Evolutionary conservation across 1,140 invertebrate genomes (phyloP), one percentile per base, ranked within the genome.

Genomic region (Spodoptera litura): DNA sequence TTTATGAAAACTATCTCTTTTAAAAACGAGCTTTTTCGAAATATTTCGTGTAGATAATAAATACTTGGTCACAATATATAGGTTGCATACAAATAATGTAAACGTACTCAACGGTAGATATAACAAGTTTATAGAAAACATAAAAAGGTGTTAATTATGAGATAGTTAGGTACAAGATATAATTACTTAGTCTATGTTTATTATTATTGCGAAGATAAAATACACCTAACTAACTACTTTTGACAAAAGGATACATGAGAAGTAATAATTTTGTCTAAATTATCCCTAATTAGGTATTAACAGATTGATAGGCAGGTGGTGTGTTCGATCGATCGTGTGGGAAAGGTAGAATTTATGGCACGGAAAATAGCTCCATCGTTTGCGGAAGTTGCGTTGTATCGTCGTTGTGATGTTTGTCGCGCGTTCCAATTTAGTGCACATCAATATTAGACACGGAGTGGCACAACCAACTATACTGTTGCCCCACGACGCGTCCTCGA

Each of bases 341-440:
- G 13, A 61, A 49, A 64, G 4, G 9, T 3, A 56, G 55, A 64
- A 49, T 59, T 59, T 49, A 38, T 73, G 49, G 8, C 25, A 13
- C 35, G 13, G 0, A 38, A 75, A 75, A 31, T n/a, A 27, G 49
- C 59, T 25, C 20, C 25, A 20, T 68, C 13, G 11, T 11, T 10
- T n/a, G 4, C 58, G 58, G 73, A 75, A 75, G 51, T 64, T 8
- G 61, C 35, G 31, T 64, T 12, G 58, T 44, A 6, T 44, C 38
- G 10, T 12, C 61, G 35, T 6, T 25, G 61, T 49, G 9, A n/a
- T 38, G 49, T 51, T 59, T 52, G 25, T 52, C 13, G 59, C 44
- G 72, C 55, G 72, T 75, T 75, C 59, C 58, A 75, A 75, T 62
- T 75, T 75, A 49, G 38, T 49, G 11, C 58, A 62, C 56, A 52